Base-by-base conservation (phyloP, 2,888 invertebrate species). In the Tigriopus californicus region DNA sequence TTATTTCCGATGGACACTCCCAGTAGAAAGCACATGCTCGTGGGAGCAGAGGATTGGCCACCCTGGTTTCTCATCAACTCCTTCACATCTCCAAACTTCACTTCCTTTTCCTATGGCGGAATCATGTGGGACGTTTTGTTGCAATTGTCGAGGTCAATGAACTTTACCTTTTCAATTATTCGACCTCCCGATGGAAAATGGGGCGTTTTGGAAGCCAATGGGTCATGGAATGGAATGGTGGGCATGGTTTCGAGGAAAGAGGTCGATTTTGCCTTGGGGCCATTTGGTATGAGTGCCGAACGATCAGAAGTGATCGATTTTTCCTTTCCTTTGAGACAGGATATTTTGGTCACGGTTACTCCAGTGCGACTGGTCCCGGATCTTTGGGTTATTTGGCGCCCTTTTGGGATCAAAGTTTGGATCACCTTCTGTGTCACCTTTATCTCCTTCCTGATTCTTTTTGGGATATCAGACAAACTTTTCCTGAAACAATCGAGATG, bases 221-320 rank as follows among this genome's bases (percentile, higher is more conserved):
- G 61, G 12, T 22, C 60, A 8, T 61, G 61, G 61, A 54, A 42
- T 4, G 60, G 61, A 10, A 47, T 49, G 52, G 25, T 60, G 18
- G 61, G 61, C 20, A 61, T 61, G 61, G 61, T 61, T 13, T 56
- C 59, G 20, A 41, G 61, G 2, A 53, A 60, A 12, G 61, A 61
- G 51, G 61, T 61, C 5, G 61, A 61, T 22, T 60, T 61, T 41
- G 61, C 61, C 25, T 58, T 61, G 52, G 61, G 61, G 3, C 61
- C 61, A n/a, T 61, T 61, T 20, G 60, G 60, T 42, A 52, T 61
- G 48, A 61, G 60, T 60, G 57, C 60, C 59, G 61, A 61, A 44
- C 56, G 61, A 18, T 61, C 56, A 33, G 33, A 33, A 8, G 33
- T 33, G 33, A 33, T 33, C 33, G 33, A 33, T 33, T 33, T 33